These are phyloP conservation scores for Phycodurus eques DNA, from an alignment of 2,113 vertebrate genomes.

Conservation along the genomic window DNA sequence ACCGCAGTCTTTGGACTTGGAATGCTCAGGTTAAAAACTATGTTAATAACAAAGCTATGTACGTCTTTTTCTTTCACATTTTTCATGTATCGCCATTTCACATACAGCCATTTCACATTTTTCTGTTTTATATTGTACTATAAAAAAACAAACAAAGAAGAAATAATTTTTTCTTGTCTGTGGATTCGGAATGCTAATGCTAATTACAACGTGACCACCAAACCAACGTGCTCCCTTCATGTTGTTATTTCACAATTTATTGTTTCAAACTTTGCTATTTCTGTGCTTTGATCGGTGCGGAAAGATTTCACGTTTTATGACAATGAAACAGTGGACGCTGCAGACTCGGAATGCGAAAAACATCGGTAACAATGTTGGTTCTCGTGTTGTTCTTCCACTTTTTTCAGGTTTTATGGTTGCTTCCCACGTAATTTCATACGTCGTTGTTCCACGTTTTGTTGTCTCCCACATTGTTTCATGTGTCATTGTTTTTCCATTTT, in stretches of 20 bases:
- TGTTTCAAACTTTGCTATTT: no score
- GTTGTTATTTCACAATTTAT: neutral
- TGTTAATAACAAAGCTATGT: neutral
- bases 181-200: neutral
- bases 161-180: no score
- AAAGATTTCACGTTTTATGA: neutral
- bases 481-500: no score
- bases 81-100: neutral
- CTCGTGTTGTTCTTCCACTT: no score
- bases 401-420: no score
- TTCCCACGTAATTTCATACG: no score
- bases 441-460: no score
- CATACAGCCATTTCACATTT: neutral
- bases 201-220: neutral
- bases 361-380: no score
- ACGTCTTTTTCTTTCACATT: neutral
- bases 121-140: neutral
- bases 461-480: no score
- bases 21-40: neutral
- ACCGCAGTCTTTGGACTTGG: neutral
- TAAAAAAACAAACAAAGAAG: neutral
- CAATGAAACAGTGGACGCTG: neutral
- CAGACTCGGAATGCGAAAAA: neutral
- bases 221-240: neutral
- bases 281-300: neutral